A percentile compares a stretch with the other conserved stretches of the same genome.
Conservation (phyloP, 2,888 invertebrate genomes). For the Caenorhabditis sulstoni region DNA sequence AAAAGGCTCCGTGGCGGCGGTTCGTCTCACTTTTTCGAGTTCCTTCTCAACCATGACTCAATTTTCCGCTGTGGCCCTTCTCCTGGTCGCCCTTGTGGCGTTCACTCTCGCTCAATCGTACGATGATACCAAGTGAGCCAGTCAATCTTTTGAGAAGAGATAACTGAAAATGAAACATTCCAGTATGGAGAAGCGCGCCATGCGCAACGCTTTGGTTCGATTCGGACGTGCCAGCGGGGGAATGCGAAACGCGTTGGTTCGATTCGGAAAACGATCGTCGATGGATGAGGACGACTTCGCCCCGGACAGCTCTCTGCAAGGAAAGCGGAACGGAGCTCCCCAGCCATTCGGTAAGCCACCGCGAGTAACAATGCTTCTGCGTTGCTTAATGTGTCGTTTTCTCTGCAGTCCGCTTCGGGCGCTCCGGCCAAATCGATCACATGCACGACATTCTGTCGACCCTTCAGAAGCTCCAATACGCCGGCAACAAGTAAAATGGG, state of each 20-base stretch:
- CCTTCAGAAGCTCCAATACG: conserved; percentile 69
- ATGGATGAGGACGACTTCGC: conserved; percentile 60
- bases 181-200: conserved; percentile 73
- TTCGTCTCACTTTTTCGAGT: conserved; percentile 52
- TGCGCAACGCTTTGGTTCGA: conserved; percentile 75
- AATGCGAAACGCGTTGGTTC: conserved; percentile 73
- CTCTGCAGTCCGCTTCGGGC: conserved; percentile 73
- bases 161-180: neutral
- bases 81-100: conserved; percentile 52
- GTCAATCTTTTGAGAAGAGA: neutral
- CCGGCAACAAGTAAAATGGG: conserved; percentile 63
- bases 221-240: conserved; percentile 73
- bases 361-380: conserved; percentile 19
- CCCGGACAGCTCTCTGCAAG: conserved; percentile 60
- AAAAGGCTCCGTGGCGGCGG: conserved; percentile 44
- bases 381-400: conserved; percentile 20
- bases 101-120: conserved; percentile 56
- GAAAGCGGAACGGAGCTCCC: conserved; percentile 74
- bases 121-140: conserved; percentile 55
- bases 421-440: conserved; percentile 73
- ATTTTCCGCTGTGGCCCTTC: conserved; percentile 43
- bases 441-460: conserved; percentile 75
- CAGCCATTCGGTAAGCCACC: conserved; percentile 72
- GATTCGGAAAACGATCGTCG: conserved; percentile 72
- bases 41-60: conserved; percentile 52